Percentiles rank a stretch among this genome's conserved stretches.
These are phyloP conservation scores for Steinernema scapterisci DNA, from an alignment of 2,888 invertebrate genomes.

Conservation along the genomic window DNA sequence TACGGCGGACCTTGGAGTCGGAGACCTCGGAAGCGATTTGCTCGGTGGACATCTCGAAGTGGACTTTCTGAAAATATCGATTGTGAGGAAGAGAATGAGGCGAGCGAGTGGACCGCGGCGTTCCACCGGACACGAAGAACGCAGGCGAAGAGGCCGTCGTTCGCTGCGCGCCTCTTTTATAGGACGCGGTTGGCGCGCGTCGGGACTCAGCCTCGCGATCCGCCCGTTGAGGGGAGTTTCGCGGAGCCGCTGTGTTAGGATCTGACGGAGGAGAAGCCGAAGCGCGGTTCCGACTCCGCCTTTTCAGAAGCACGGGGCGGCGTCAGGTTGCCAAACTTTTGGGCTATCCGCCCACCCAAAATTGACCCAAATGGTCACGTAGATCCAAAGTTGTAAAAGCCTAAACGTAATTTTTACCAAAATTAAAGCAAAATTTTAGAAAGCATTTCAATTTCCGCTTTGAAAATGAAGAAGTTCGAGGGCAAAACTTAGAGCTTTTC, in stretches of 20 bases:
- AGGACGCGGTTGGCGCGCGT: neutral
- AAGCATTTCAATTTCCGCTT: neutral
- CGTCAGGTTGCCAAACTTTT: neutral
- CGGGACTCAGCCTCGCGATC: constrained; percentile 27
- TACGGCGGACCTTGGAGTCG: neutral
- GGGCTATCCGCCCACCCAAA: neutral
- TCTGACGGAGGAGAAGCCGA: neutral
- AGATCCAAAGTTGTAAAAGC: neutral
- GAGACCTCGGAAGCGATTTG: neutral
- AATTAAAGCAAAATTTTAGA: neutral
- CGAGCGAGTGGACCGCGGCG: neutral
- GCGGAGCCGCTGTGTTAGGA: neutral
- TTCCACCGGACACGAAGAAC: neutral
- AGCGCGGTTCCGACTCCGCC: neutral
- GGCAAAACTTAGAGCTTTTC: too few relatives aligned
- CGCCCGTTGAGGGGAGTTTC: constrained; percentile 25
- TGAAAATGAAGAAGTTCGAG: too few relatives aligned
- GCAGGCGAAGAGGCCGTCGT: neutral
- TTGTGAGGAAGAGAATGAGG: neutral
- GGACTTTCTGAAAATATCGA: constrained; percentile 17
- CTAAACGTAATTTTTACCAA: neutral
- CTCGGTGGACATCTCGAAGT: constrained; percentile 19
- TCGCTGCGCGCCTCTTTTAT: constrained; percentile 24
- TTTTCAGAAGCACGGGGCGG: neutral
- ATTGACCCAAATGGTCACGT: too few relatives aligned